Conservation (phyloP, 2,888 invertebrate genomes). For the Polymixis flavicincta region DNA sequence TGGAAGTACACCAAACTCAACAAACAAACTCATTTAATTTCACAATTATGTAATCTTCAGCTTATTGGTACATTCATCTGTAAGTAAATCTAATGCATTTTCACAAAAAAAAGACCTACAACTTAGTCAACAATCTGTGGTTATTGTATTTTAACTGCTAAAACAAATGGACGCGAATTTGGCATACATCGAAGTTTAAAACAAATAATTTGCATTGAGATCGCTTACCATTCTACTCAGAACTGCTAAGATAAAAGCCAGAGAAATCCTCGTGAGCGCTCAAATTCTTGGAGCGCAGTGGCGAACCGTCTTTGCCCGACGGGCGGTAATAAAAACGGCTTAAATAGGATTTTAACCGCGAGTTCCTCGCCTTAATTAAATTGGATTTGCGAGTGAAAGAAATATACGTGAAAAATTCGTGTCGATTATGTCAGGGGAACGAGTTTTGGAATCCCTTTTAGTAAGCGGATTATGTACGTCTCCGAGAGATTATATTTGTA, state of each 20-base stretch:
- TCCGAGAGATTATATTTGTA: conserved; percentile 77
- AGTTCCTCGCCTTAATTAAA: conserved; percentile 90
- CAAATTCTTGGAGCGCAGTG: conserved; percentile 88
- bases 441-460: conserved; percentile 85
- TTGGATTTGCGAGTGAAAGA: conserved; percentile 90
- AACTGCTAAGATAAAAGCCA: conserved; percentile 85
- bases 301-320: conserved; percentile 89
- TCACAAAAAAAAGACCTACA: neutral
- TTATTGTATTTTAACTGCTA: conserved; percentile 24
- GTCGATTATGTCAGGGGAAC: conserved; percentile 88
- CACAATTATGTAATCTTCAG: neutral
- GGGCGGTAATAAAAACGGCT: conserved; percentile 91
- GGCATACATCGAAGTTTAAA: conserved; percentile 69
- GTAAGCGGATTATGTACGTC: conserved; percentile 82
- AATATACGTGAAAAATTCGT: conserved; percentile 90
- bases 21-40: neutral
- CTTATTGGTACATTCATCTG: neutral
- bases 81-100: neutral
- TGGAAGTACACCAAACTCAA: neutral
- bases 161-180: conserved; percentile 50
- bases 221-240: conserved; percentile 83
- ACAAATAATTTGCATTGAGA: conserved; percentile 86
- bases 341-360: conserved; percentile 91
- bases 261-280: conserved; percentile 86
- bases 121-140: neutral